Percentiles rank a stretch among this genome's conserved stretches.
These are phyloP conservation scores for Protonibea diacanthus DNA, from an alignment of 2,797 vertebrate genomes.

Conservation along the genomic window DNA sequence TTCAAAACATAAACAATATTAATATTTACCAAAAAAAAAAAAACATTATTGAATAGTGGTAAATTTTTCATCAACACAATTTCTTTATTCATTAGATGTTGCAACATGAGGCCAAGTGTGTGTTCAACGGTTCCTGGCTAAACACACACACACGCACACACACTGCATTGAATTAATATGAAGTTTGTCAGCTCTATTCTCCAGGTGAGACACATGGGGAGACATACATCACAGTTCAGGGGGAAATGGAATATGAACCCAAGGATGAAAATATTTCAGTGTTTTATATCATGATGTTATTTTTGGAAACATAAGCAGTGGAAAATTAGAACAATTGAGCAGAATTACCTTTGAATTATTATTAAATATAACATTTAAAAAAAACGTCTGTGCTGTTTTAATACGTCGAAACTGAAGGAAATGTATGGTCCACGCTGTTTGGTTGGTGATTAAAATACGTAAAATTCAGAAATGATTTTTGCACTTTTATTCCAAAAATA, in stretches of 20 bases:
- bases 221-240: slow-evolving; percentile 9
- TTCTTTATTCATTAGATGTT: slow-evolving; percentile 50
- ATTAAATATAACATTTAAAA: background rate
- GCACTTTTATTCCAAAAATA: slow-evolving; percentile 13
- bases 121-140: slow-evolving; percentile 24
- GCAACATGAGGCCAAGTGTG: slow-evolving; percentile 37
- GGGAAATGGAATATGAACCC: slow-evolving; percentile 34
- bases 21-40: slow-evolving; percentile 21
- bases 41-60: slow-evolving; percentile 38
- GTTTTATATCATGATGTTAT: background rate
- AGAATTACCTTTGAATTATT: background rate
- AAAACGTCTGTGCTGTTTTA: background rate
- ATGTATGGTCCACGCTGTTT: background rate
- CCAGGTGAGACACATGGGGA: slow-evolving; percentile 41
- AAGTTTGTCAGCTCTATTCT: slow-evolving; percentile 45
- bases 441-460: background rate
- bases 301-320: slow-evolving; percentile 1
- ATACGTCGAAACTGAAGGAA: background rate
- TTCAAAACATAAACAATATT: slow-evolving; percentile 27
- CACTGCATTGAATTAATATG: slow-evolving; percentile 34
- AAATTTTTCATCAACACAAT: slow-evolving; percentile 36
- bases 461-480: slow-evolving; percentile 22
- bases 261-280: background rate
- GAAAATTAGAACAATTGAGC: background rate
- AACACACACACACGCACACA: background rate